Percentiles rank a stretch among this genome's conserved stretches.
Conservation (phyloP, 2,888 invertebrate species). For the Endomychus coccineus region DNA sequence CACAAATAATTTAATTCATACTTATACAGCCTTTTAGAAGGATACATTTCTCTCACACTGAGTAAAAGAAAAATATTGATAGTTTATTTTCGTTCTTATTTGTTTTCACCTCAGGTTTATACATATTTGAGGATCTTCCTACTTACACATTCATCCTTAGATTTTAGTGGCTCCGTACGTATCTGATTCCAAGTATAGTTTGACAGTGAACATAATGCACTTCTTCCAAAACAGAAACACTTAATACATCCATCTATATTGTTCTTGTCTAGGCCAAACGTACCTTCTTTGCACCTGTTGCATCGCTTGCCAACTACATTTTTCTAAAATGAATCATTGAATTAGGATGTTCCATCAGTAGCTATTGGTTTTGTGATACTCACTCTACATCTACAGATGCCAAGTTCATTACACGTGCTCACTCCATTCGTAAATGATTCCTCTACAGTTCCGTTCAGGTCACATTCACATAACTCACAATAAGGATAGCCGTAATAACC, state of each 20-base stretch:
- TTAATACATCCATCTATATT: conserved; percentile 85
- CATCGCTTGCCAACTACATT: conserved; percentile 82
- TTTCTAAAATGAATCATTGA: conserved; percentile 56
- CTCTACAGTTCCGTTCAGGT: conserved; percentile 58
- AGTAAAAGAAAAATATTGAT: no score
- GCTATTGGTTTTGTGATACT: not conserved
- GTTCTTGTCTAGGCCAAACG: conserved; percentile 73
- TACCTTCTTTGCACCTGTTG: conserved; percentile 71
- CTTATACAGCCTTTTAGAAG: no score
- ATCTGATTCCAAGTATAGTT: conserved; percentile 77
- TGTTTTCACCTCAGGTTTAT: no score
- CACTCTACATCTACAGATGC: conserved; percentile 73
- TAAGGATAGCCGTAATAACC: conserved; percentile 87
- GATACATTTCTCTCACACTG: no score
- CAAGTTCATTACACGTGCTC: conserved; percentile 36
- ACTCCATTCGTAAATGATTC: conserved; percentile 28
- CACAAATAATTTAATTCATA: no score
- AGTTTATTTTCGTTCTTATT: no score
- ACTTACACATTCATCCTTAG: conserved; percentile 14
- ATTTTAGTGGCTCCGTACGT: conserved; percentile 44
- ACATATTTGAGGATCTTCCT: no score
- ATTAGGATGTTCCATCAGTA: not conserved
- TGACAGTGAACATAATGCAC: conserved; percentile 72
- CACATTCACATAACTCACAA: conserved; percentile 80
- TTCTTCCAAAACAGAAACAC: conserved; percentile 94